Evolutionary conservation across 2,888 invertebrate genomes (phyloP).

Genomic region (Allygus modestus): DNA sequence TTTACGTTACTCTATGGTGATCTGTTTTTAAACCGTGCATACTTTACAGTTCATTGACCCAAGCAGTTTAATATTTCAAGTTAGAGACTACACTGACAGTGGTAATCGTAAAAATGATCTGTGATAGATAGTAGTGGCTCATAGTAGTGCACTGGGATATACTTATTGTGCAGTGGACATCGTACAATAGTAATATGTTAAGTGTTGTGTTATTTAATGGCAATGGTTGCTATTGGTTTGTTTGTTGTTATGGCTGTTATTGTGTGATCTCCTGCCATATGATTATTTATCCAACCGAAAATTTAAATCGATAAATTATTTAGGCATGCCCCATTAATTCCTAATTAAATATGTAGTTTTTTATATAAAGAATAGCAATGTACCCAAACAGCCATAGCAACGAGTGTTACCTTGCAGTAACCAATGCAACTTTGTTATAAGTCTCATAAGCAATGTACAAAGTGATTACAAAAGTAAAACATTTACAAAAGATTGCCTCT

Average conservation of each 20-base stretch:
- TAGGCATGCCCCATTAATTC: no score
- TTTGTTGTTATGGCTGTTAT: conserved; percentile 33
- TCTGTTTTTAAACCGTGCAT: no score
- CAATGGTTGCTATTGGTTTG: conserved; percentile 8
- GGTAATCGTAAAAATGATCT: conserved; percentile 55
- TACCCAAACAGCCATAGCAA: no score
- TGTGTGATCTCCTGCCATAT: no score
- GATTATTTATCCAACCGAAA: no score
- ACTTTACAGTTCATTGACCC: no score
- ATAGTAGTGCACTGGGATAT: conserved; percentile 26
- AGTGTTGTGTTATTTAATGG: conserved; percentile 44
- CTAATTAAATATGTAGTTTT: no score
- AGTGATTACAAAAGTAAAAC: conserved; percentile 57
- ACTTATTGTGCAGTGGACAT: conserved; percentile 40
- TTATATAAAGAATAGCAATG: no score
- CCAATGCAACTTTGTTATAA: conserved; percentile 45
- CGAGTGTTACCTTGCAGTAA: neutral
- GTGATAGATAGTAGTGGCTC: conserved; percentile 61
- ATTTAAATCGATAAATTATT: no score
- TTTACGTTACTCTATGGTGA: no score
- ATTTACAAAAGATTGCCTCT: conserved; percentile 58
- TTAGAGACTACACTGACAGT: conserved; percentile 8
- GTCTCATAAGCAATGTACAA: conserved; percentile 63
- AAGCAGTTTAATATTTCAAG: conserved; percentile 8
- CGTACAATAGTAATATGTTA: conserved; percentile 59